A percentile compares a stretch with the other conserved stretches of the same genome.
Conservation (phyloP, 2,113 vertebrate species). For the Cryptomyrus ogoouensis region DNA sequence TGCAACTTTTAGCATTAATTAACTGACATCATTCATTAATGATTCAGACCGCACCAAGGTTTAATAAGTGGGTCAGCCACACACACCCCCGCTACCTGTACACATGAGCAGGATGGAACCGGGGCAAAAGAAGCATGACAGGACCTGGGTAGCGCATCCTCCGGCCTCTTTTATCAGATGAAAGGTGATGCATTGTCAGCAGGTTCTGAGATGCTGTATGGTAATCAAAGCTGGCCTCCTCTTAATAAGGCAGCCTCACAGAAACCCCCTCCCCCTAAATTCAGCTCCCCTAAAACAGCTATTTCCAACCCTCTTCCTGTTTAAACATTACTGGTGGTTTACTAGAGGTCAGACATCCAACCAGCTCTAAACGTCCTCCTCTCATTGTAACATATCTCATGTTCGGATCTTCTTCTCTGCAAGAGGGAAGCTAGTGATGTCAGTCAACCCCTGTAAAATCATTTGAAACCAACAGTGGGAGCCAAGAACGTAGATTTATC, state of each 20-base stretch:
- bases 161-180: slow-evolving; percentile 22
- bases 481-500: background rate
- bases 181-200: background rate
- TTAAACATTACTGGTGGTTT: background rate
- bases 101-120: background rate
- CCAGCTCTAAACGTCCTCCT: background rate
- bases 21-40: background rate
- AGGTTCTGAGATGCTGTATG: background rate
- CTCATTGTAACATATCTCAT: background rate
- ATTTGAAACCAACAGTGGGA: background rate
- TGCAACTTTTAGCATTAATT: background rate
- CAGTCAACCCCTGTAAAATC: background rate
- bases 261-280: slow-evolving; percentile 22
- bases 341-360: background rate
- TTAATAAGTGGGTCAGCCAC: background rate
- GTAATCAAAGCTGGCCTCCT: background rate
- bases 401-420: background rate
- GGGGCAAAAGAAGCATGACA: background rate
- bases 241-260: slow-evolving; percentile 27
- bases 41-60: background rate
- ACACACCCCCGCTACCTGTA: background rate
- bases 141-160: background rate
- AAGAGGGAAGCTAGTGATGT: background rate
- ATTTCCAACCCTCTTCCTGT: background rate
- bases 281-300: slow-evolving; percentile 25